Conservation (phyloP, 2,797 vertebrate genomes). For the Enteromius viviparus region DNA sequence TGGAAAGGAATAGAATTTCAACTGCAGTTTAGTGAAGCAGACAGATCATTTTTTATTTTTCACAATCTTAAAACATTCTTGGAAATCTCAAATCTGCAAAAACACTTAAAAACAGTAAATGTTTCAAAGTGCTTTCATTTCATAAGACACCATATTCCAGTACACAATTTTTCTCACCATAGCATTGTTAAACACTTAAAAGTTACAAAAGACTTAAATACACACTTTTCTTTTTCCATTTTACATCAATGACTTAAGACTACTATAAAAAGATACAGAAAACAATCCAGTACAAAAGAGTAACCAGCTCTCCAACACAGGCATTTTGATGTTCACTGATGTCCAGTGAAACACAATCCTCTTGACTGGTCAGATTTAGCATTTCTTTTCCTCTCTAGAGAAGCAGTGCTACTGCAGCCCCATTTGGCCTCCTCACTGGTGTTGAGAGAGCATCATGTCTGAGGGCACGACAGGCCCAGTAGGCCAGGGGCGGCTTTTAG, state of each 20-base stretch:
- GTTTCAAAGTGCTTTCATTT: conserved; percentile 53
- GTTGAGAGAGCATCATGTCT: conserved; percentile 18
- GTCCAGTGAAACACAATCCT: neutral
- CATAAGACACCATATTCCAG: conserved; percentile 35
- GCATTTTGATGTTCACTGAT: neutral
- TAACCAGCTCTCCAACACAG: neutral
- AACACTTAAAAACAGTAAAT: conserved; percentile 44
- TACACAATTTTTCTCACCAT: neutral
- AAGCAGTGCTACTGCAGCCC: neutral
- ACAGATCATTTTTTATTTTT: conserved; percentile 48
- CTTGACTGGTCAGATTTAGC: neutral
- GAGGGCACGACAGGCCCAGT: conserved; percentile 64
- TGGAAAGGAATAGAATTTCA: neutral
- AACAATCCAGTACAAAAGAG: conserved; percentile 6
- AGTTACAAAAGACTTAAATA: conserved; percentile 28
- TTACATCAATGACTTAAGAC: conserved; percentile 34
- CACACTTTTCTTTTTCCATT: conserved; percentile 9
- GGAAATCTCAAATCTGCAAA: neutral
- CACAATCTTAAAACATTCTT: conserved; percentile 39
- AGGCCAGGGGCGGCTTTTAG: conserved; percentile 65
- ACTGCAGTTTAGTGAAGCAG: conserved; percentile 33
- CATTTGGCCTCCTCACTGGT: neutral
- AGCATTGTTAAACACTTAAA: conserved; percentile 46
- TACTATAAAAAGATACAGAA: conserved; percentile 29
- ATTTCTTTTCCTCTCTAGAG: neutral